phyloP scores from a whole-genome alignment of 23 tunicate species.

The Styela plicata region DNA sequence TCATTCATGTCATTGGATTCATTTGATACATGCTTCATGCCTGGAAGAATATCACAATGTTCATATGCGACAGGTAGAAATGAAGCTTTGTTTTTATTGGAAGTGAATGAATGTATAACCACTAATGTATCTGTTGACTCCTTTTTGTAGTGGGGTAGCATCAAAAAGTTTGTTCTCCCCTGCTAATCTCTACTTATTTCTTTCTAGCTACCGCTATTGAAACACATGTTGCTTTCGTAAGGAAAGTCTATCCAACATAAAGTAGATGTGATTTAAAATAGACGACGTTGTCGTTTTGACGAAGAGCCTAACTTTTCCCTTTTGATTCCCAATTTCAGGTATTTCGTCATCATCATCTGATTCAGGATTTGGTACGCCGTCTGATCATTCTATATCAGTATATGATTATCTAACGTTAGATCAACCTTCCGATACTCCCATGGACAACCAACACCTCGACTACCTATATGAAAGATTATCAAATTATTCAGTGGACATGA shows the following conservation, averaged over 20 bases:
- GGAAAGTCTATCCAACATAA: too few relatives aligned
- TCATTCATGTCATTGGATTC: constrained; percentile 72
- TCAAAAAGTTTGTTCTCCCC: too few relatives aligned
- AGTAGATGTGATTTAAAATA: too few relatives aligned
- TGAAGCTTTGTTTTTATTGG: too few relatives aligned
- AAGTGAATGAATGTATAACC: too few relatives aligned
- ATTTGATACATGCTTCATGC: constrained; percentile 79
- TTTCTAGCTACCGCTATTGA: neutral
- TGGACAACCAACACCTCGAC: constrained; percentile 78
- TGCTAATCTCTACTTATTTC: too few relatives aligned
- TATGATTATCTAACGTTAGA: constrained; percentile 88
- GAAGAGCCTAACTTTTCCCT: too few relatives aligned
- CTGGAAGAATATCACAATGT: constrained; percentile 85
- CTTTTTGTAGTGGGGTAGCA: too few relatives aligned
- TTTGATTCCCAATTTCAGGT: constrained; percentile 49
- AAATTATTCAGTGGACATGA: constrained; percentile 93
- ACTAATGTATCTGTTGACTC: too few relatives aligned
- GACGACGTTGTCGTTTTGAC: too few relatives aligned
- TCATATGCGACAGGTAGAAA: constrained; percentile 87
- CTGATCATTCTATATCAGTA: constrained; percentile 29
- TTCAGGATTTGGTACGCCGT: constrained; percentile 61
- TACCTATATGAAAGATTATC: constrained; percentile 67
- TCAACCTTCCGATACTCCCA: constrained; percentile 68
- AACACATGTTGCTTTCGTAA: too few relatives aligned
- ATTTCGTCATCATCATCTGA: constrained; percentile 64